Conservation (phyloP, 2,888 invertebrate genomes). For the Torymus auratus region DNA sequence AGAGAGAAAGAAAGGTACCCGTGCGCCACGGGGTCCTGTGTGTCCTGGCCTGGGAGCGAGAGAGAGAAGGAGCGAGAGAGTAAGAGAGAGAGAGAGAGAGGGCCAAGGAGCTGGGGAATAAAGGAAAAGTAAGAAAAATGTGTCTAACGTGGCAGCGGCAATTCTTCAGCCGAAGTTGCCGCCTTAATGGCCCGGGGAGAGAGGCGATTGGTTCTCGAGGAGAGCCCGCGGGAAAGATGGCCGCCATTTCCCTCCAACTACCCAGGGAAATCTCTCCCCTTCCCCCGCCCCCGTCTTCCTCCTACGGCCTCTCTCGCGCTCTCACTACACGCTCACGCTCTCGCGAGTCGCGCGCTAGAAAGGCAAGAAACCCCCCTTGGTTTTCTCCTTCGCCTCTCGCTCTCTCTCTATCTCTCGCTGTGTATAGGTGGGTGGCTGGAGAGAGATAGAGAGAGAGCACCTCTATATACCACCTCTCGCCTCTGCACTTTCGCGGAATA, state of each 20-base stretch:
- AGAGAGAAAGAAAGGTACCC: slow-evolving; percentile 29
- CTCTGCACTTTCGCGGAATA: slow-evolving; percentile 60
- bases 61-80: slow-evolving; percentile 1
- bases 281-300: slow-evolving; percentile 59
- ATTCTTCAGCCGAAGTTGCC: slow-evolving; percentile 77
- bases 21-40: too few relatives aligned
- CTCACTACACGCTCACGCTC: too few relatives aligned
- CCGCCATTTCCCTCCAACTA: slow-evolving; percentile 77
- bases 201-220: slow-evolving; percentile 76
- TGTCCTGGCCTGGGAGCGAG: background rate
- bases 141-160: slow-evolving; percentile 76
- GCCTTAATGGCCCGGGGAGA: slow-evolving; percentile 74
- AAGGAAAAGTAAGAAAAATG: slow-evolving; percentile 77
- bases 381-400: slow-evolving; percentile 46
- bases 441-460: background rate
- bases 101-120: slow-evolving; percentile 65
- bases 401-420: background rate
- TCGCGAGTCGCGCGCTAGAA: slow-evolving; percentile 43
- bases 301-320: slow-evolving; percentile 12
- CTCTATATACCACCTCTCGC: slow-evolving; percentile 26
- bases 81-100: slow-evolving; percentile 16
- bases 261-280: slow-evolving; percentile 71
- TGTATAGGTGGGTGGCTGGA: too few relatives aligned
- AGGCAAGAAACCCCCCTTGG: slow-evolving; percentile 55
- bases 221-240: slow-evolving; percentile 76